phyloP scores from a whole-genome alignment of 35 echinoderm and acorn worm genomes.

The Stichopus chloronotus region DNA sequence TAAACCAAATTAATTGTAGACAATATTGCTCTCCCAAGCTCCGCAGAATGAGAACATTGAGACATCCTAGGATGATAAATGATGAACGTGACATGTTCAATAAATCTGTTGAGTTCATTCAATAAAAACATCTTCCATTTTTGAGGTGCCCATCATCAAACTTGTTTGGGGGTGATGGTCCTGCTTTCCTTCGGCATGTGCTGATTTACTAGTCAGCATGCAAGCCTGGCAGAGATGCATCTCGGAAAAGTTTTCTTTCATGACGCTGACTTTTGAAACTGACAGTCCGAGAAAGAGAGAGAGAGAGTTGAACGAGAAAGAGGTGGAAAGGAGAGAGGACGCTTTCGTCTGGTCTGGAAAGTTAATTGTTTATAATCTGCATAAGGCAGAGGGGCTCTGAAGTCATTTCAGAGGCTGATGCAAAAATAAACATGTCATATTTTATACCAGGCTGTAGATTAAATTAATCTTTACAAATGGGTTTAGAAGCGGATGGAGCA shows the following conservation, averaged over 20 bases:
- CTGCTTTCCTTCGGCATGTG: neutral
- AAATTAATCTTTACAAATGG: slow-evolving; percentile 36
- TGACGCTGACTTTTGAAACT: neutral
- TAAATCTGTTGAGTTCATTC: slow-evolving; percentile 29
- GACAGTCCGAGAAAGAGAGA: too few relatives aligned
- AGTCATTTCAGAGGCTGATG: slow-evolving; percentile 16
- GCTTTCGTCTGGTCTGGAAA: neutral
- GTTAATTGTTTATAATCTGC: slow-evolving; percentile 47
- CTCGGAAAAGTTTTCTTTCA: neutral
- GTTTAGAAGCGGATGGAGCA: slow-evolving; percentile 6
- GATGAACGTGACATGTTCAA: neutral
- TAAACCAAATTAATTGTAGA: slow-evolving; percentile 36
- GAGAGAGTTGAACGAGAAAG: neutral
- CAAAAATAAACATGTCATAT: slow-evolving; percentile 53
- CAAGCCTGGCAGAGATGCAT: too few relatives aligned
- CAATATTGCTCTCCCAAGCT: neutral
- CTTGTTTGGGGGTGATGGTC: neutral
- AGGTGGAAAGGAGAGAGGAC: neutral
- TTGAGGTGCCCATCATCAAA: slow-evolving; percentile 29
- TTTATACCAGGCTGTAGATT: slow-evolving; percentile 38
- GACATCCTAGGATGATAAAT: neutral
- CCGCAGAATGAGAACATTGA: neutral
- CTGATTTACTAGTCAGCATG: neutral
- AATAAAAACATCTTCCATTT: slow-evolving; percentile 50
- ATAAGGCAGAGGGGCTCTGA: neutral